Base-by-base conservation (phyloP, 1,140 invertebrate genomes). In the Papilio machaon region DNA sequence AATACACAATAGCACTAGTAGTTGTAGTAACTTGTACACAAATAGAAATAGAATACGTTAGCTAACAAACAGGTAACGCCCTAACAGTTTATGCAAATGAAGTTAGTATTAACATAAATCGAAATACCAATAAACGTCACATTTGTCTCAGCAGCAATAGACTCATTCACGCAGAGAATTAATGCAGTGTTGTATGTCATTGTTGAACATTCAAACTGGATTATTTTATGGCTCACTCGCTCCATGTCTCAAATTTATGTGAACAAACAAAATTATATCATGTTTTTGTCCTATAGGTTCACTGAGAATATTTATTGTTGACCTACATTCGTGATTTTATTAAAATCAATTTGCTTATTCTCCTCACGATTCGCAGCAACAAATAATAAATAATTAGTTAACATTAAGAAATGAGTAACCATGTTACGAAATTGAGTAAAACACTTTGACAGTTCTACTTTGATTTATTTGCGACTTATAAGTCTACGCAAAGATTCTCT, bases 151-250 rank as follows among this genome's bases (percentile, higher is more conserved):
- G 64, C 64, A 38, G 64, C 64, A 70, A 70, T 67, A 67, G 30
- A 70, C 8, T 70, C 64, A 70, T 70, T 70, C 30, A 35, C 64
- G 64, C 30, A 35, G 64, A 70, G 64, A 70, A 70, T 70, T 70
- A 70, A 70, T 70, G 64, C 64, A 70, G 11, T 70, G n/a, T 2
- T 70, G 64, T 70, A 70, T 35, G 64, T 70, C 64, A 81, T 67
- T 79, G 58, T 80, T 64, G 35, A 74, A 74, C 73, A 74, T 74
- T 47, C 73, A 74, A 74, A 74, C 17, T 70, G 17, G 38, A 82
- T 83, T 82, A 82, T 83, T 85, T 84, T 84, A 84, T 83, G 82
- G 58, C 73, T 43, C 43, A 47, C 46, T 76, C 74, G 74, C 46
- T 47, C 6, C 73, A 19, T 47, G 47, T 76, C 74, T 15, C 46